Conservation (phyloP, 1,140 invertebrate species). For the Hestina assimilis region DNA sequence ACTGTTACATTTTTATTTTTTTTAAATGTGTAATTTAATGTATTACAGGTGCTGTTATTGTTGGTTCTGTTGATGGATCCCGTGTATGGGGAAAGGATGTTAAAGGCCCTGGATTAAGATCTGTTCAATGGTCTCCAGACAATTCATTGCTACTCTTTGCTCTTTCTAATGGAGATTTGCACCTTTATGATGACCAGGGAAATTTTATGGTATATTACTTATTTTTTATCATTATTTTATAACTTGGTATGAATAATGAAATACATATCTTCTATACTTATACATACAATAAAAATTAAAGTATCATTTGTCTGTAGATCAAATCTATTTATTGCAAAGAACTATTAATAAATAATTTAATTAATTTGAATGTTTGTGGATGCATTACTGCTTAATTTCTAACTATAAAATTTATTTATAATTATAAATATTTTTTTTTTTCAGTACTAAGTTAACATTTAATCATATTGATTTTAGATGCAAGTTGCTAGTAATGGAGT, state of each 20-base stretch:
- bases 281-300: no score
- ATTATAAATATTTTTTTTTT: no score
- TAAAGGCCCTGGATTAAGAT: conserved; percentile 86
- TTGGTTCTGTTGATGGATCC: conserved; percentile 97
- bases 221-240: neutral
- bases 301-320: no score
- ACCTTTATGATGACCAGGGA: conserved; percentile 96
- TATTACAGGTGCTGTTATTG: conserved; percentile 78
- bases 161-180: conserved; percentile 93
- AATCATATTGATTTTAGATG: conserved; percentile 75
- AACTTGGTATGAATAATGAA: no score
- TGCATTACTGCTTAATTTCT: no score
- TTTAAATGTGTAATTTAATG: neutral
- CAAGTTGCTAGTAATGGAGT: conserved; percentile 83
- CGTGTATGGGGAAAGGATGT: conserved; percentile 98
- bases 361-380: no score
- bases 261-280: no score
- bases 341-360: no score
- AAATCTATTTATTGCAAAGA: no score
- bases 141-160: conserved; percentile 94
- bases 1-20: neutral
- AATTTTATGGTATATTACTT: conserved; percentile 78
- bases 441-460: no score
- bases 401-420: no score
- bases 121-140: conserved; percentile 97